Conservation (phyloP, 2,113 vertebrate species). For the Poicephalus gulielmi region DNA sequence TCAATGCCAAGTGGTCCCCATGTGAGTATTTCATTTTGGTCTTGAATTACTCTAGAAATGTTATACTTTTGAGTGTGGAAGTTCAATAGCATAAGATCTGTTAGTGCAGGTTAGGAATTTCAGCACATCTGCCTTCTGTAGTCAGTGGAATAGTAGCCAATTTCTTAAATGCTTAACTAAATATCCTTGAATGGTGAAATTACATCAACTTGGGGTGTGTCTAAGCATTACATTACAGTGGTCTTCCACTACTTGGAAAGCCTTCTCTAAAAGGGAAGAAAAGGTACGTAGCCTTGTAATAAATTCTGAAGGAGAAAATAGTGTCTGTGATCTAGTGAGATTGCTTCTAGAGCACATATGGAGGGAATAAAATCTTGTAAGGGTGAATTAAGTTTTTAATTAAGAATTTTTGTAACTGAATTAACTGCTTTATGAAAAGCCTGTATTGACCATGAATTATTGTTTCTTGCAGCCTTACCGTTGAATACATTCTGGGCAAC, state of each 20-base stretch:
- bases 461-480: slow-evolving; percentile 81
- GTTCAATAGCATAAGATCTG: fast-evolving
- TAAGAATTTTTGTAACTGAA: background rate
- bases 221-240: fast-evolving
- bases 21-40: slow-evolving; percentile 69
- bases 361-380: background rate
- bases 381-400: background rate
- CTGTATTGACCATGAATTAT: slow-evolving; percentile 12
- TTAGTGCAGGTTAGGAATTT: background rate
- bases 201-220: background rate
- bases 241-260: background rate
- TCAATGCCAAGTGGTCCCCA: slow-evolving; percentile 77
- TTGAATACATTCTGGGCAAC: slow-evolving; percentile 70
- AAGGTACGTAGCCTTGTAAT: background rate
- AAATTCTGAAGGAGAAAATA: background rate
- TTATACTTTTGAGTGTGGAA: fast-evolving
- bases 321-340: background rate
- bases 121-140: background rate
- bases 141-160: background rate
- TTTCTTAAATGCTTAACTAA: background rate
- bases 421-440: background rate
- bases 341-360: background rate
- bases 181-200: background rate
- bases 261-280: background rate
- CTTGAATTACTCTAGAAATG: background rate